Base-by-base conservation (phyloP, 2,888 invertebrate genomes). In the Pyrgus malvae region DNA sequence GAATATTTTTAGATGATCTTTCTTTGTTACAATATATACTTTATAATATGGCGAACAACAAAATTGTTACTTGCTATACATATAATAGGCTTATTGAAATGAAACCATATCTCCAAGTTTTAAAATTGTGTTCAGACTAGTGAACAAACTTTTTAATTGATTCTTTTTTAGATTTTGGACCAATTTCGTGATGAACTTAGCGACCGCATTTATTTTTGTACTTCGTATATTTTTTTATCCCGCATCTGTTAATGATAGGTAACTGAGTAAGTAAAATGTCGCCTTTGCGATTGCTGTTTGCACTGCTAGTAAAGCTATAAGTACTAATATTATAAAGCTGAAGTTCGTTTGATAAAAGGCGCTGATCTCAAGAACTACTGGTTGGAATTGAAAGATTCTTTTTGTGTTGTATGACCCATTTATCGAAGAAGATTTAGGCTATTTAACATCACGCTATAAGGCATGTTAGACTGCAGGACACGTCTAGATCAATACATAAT, bases 1-100 rank as follows among this genome's bases (percentile, higher is more conserved):
- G 78, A 76, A 79, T 88, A 88, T 88, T 89, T 89, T 89, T 89
- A 89, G 88, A 89, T 73, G 75, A 88, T 75, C 83, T 83, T 87
- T 88, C 75, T 86, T 87, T 86, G 77, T 81, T 83, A 74, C 72
- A 69, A 67, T 73, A 69, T 78, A 72, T 83, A 83, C 78, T 74
- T 76, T 79, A 69, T 66, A 72, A 72, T 70, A 69, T 69, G 65
- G 72, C 73, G 67, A 65, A 66, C 58, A 60, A 60, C 60, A 60
- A 61, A 60, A 65, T 61, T 64, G 64, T 65, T 74, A 72, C 74
- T 76, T 73, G 77, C 76, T 80, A 72, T 71, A 67, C 66, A 74
- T 59, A 69, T 76, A 58, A 59, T 60, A 83, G 80, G 80, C 79
- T 83, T 81, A 75, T 66, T 69, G 70, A 72, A 72, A 61, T 66